A percentile compares a stretch with the other conserved stretches of the same genome.
phyloP scores from a whole-genome alignment of 37 sponge, comb jelly and placozoan species.

The Agelas oroides region DNA sequence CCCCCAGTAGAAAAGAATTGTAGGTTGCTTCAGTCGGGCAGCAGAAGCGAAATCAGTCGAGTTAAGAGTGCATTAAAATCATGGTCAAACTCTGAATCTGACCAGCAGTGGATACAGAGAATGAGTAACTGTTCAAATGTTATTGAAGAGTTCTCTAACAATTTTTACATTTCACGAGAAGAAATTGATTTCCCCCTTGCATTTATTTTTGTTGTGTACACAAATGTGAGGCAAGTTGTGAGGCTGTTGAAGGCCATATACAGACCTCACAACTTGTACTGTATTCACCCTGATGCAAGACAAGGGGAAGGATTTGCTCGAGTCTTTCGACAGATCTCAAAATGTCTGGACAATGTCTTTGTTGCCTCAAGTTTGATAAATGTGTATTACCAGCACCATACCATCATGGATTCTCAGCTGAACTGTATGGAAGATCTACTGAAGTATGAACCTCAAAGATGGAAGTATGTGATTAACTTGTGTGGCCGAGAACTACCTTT shows the following conservation, averaged over 20 bases:
- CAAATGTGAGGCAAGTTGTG: constrained; percentile 11
- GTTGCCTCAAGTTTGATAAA: not conserved
- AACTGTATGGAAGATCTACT: constrained; percentile 8
- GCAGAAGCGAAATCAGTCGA: not conserved
- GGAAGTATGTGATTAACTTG: constrained; percentile 56
- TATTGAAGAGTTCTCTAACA: constrained; percentile 12
- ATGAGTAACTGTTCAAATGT: constrained; percentile 6
- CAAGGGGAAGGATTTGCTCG: not conserved
- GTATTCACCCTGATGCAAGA: constrained; percentile 35
- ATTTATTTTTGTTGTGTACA: constrained; percentile 7
- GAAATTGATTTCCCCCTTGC: constrained; percentile 39
- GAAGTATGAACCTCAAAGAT: not conserved
- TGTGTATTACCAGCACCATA: not conserved
- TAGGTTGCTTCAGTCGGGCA: not conserved
- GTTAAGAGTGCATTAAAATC: not conserved
- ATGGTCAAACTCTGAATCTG: not conserved
- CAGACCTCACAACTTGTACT: constrained; percentile 46
- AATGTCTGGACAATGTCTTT: constrained; percentile 34
- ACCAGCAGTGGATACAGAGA: not conserved
- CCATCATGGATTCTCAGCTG: constrained; percentile 8
- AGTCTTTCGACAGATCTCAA: constrained; percentile 6
- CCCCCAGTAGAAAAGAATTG: not conserved
- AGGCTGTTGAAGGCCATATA: constrained; percentile 41
- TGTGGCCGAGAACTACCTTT: constrained; percentile 54
- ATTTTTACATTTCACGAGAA: constrained; percentile 37